Base-by-base conservation (phyloP, 2,888 invertebrate species). In the Entomobrya proxima region DNA sequence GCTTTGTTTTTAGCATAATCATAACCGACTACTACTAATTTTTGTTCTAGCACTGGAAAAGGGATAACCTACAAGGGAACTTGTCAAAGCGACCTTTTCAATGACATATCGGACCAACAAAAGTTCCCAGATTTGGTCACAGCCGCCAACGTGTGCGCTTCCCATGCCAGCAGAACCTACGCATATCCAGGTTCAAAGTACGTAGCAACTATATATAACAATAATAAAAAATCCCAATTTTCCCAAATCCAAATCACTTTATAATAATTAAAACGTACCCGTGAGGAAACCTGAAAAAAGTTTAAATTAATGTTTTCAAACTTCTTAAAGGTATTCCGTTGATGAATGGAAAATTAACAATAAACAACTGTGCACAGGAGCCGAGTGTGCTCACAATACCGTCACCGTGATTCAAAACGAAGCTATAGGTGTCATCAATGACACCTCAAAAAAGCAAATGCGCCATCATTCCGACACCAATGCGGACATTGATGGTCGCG, bases 311-410 rank as follows among this genome's bases (percentile, higher is more conserved):
- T 64, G 21, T 35, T 55, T 27, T 50, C 13, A n/a, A n/a, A n/a
- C n/a, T n/a, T n/a, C n/a, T n/a, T n/a, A 27, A 18, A 90, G 90
- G 50, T 87, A 87, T 61, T 90, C 90, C 13, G 88, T 89, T 0
- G 86, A 86, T 24, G 90, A 89, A 44, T 90, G 90, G 90, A 87
- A 87, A 64, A 84, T 88, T 55, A 90, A 80, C 67, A 90, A 89
- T 37, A 86, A 88, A 21, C 90, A 90, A 58, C 47, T 90, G 13
- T 88, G 84, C 69, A 85, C 89, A 35, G 90, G 90, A 47, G 90
- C 90, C 4, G 88, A 89, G 58, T 89, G 88, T 77, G 88, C 86
- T 50, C 90, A 90, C 67, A 90, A 90, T 35, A 88, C 88, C 11
- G 86, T 85, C 13, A 86, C 82, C 75, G 89, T 89, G 89, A 76